phyloP scores from a whole-genome alignment of 2,797 vertebrate genomes.

The Anas flavirostris region DNA sequence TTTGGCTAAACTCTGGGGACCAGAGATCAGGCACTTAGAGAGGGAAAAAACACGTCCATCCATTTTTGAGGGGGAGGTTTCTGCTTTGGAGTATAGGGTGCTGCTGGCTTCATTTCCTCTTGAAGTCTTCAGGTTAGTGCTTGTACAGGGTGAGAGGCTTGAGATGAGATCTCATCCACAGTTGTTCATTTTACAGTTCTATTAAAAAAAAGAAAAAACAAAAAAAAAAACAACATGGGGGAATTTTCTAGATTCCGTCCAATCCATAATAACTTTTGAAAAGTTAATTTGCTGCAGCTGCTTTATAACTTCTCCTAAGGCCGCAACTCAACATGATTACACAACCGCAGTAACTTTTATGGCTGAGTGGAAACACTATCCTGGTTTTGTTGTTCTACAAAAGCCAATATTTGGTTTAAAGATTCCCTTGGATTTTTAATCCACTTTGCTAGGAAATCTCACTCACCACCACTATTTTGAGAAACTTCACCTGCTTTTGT shows the following conservation, averaged over 20 bases:
- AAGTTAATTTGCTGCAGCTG: slow-evolving; percentile 70
- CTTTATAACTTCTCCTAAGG: slow-evolving; percentile 60
- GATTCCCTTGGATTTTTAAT: slow-evolving; percentile 55
- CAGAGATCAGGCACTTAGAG: neutral
- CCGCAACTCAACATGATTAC: slow-evolving; percentile 62
- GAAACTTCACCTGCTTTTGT: neutral
- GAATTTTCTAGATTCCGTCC: slow-evolving; percentile 63
- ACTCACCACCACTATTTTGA: neutral
- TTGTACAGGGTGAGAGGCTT: neutral
- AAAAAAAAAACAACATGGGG: neutral
- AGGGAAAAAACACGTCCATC: neutral
- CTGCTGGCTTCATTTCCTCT: neutral
- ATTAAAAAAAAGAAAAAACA: neutral
- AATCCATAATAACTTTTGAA: slow-evolving; percentile 61
- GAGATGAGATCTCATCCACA: neutral
- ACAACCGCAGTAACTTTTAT: slow-evolving; percentile 62
- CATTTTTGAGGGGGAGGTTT: neutral
- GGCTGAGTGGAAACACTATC: slow-evolving; percentile 55
- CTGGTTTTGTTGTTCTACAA: slow-evolving; percentile 58
- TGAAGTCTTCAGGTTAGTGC: neutral
- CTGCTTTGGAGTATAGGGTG: neutral
- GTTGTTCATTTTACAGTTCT: slow-evolving; percentile 5
- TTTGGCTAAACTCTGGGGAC: neutral
- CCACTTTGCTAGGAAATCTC: slow-evolving; percentile 38
- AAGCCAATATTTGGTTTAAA: slow-evolving; percentile 63